Evolutionary conservation across 2,113 vertebrate species (phyloP).

Genomic region (Hippocampus mohnikei): DNA sequence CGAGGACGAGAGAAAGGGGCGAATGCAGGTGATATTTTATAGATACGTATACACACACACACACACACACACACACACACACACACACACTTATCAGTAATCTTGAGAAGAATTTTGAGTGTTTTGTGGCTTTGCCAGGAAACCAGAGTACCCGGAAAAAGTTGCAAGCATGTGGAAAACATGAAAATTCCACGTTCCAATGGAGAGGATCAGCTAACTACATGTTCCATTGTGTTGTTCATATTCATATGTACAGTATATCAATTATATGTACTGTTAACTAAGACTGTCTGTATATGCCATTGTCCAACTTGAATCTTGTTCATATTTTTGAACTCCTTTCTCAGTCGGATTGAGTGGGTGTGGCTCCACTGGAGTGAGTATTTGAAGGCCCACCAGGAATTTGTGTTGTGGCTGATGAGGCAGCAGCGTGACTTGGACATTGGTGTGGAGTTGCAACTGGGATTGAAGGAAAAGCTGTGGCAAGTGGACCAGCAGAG

Average conservation of each 20-base stretch:
- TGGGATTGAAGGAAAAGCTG: conserved; percentile 86
- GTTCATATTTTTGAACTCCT: conserved; percentile 3
- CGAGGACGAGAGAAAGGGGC: no score
- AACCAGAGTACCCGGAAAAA: no score
- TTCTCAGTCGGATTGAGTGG: conserved; percentile 91
- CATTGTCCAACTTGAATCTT: background rate
- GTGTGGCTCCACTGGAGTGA: conserved; percentile 96
- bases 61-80: no score
- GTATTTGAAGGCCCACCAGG: conserved; percentile 85
- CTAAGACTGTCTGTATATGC: background rate
- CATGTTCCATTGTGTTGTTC: background rate
- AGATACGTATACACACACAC: no score
- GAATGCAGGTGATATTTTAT: no score
- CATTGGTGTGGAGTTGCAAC: conserved; percentile 79
- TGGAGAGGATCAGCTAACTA: no score
- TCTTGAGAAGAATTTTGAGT: no score
- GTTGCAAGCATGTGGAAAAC: no score
- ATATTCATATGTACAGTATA: background rate
- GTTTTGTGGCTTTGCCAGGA: no score
- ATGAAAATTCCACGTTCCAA: no score
- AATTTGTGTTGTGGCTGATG: conserved; percentile 83
- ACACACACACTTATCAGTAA: no score
- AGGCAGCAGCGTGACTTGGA: conserved; percentile 76
- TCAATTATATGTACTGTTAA: background rate
- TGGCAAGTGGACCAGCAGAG: conserved; percentile 86